Base-by-base conservation (phyloP, 2,888 invertebrate genomes). In the Tolmerus cingulatus region DNA sequence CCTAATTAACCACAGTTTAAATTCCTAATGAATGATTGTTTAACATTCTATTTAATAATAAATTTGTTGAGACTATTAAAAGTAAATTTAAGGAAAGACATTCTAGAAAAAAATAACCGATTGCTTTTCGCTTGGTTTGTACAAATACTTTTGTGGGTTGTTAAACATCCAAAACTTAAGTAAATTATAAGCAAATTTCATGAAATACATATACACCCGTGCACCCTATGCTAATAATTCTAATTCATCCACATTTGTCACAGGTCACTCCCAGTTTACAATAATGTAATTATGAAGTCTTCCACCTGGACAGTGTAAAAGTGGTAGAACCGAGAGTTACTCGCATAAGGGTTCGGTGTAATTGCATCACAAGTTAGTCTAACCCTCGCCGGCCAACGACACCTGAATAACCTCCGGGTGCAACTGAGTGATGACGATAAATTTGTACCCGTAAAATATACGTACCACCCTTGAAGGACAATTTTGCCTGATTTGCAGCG, bases 361-460 rank as follows among this genome's bases (percentile, higher is more conserved):
- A 51, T 81, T 81, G 30, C n/a, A 9, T 30, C 23, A 34, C 46
- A 81, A 81, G 81, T 81, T 81, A 30, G 51, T 55, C 81, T 81
- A 78, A 55, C 55, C 51, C 51, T 30, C 3, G 19, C 27, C 27
- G 51, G 81, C 81, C 81, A 55, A 81, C 34, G 81, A 51, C 81
- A 81, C 81, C 81, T 81, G 81, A 30, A 55, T 81, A 81, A 27
- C 51, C 55, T 81, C 51, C 81, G 55, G 27, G 51, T 81, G 81
- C 55, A 81, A 7, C 81, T 81, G 81, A 81, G 34, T 81, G 81
- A 81, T 81, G 81, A 55, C 34, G 55, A 81, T 81, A 81, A 81
- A 81, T 81, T 81, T 55, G 30, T 16, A 55, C 51, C 81, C 16
- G 23, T 43, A 81, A 81, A 81, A 55, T 34, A 46, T 5, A 14